These are phyloP conservation scores for Danio aesculapii DNA, from an alignment of 2,797 vertebrate species.

Conservation along the genomic window DNA sequence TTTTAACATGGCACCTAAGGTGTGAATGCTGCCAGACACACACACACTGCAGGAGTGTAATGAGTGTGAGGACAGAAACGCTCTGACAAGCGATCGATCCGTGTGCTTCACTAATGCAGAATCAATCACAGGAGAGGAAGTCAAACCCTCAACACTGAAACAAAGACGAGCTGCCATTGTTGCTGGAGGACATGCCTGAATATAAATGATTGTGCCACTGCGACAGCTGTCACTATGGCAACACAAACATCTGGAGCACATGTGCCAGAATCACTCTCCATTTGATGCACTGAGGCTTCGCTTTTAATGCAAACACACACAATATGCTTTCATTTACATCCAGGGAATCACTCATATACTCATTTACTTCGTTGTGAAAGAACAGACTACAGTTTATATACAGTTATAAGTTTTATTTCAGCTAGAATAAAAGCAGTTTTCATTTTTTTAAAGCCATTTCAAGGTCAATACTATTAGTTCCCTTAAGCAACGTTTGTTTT, in stretches of 20 bases:
- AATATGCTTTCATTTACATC: neutral
- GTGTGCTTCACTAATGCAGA: slow-evolving; percentile 43
- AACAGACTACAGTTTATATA: no score
- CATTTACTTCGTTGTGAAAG: no score
- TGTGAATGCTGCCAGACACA: slow-evolving; percentile 1
- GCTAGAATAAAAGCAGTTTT: no score
- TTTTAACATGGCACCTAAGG: neutral
- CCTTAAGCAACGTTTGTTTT: no score
- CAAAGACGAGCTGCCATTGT: slow-evolving; percentile 21
- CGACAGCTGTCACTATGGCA: slow-evolving; percentile 38
- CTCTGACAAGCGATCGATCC: slow-evolving; percentile 45
- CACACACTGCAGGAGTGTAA: slow-evolving; percentile 20
- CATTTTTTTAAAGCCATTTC: no score
- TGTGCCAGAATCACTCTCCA: neutral
- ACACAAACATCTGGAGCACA: slow-evolving; percentile 46
- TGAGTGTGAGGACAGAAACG: slow-evolving; percentile 34
- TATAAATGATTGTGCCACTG: slow-evolving; percentile 36
- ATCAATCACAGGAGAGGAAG: slow-evolving; percentile 31
- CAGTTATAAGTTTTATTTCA: no score
- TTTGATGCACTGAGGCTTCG: neutral
- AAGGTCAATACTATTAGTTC: no score
- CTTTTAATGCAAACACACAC: neutral
- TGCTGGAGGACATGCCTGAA: slow-evolving; percentile 5
- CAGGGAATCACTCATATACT: neutral
- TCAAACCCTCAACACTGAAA: slow-evolving; percentile 7